Evolutionary conservation across 2,888 invertebrate genomes (phyloP).

Genomic region (Sphaeridia pumilis): DNA sequence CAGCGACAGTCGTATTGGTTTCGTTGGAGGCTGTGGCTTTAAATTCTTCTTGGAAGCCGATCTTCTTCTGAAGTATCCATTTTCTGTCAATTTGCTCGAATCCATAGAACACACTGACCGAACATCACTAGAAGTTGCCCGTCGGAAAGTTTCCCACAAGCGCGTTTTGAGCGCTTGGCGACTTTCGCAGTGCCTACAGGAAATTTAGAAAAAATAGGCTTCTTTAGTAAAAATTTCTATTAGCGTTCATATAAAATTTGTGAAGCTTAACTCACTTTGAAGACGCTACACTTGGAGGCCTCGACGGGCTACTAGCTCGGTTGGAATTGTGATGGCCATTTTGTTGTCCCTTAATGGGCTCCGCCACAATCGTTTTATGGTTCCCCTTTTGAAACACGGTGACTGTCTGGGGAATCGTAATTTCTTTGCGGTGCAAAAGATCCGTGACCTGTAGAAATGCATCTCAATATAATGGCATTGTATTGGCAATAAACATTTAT

Average conservation of each 20-base stretch:
- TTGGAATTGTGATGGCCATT: constrained; percentile 6
- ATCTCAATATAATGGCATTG: background rate
- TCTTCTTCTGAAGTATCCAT: constrained; percentile 34
- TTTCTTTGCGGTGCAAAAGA: constrained; percentile 32
- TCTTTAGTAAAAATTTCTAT: background rate
- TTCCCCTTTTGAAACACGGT: constrained; percentile 36
- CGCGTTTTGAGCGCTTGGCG: constrained; percentile 34
- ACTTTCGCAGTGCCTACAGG: constrained; percentile 26
- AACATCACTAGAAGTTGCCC: constrained; percentile 34
- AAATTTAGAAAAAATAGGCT: too few species aligned
- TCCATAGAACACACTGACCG: constrained; percentile 35
- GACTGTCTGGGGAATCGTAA: constrained; percentile 21
- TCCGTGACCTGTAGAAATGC: constrained; percentile 26
- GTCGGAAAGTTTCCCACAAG: constrained; percentile 36
- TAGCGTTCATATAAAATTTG: background rate
- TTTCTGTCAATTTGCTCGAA: constrained; percentile 19
- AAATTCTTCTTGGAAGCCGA: constrained; percentile 29
- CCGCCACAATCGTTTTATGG: constrained; percentile 34
- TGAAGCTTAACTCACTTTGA: constrained; percentile 19
- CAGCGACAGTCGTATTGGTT: constrained; percentile 66
- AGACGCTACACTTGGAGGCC: constrained; percentile 34
- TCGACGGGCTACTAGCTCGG: constrained; percentile 26
- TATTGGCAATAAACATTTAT: background rate
- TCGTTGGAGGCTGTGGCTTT: constrained; percentile 70
- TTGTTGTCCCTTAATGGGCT: constrained; percentile 21